Percentiles rank a stretch among this genome's conserved stretches.
Evolutionary conservation across 2,113 vertebrate species (phyloP).

Genomic region (Ramphastos sulfuratus): DNA sequence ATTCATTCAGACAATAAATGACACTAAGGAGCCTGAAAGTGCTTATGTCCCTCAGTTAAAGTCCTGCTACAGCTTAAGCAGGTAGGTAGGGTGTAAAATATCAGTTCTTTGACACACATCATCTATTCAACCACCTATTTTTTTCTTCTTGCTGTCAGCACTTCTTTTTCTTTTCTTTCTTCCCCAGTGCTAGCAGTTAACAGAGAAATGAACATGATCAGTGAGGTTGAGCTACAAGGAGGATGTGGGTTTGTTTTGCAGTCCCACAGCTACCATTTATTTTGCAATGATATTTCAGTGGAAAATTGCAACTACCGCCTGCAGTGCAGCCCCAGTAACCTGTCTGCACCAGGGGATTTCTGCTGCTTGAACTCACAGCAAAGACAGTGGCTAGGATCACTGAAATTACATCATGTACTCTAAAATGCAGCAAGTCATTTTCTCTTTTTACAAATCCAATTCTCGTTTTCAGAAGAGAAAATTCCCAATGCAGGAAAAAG

Average conservation of each 20-base stretch:
- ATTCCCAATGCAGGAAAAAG: not conserved
- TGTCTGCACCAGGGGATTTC: not conserved
- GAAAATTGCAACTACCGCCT: not conserved
- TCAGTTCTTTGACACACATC: not conserved
- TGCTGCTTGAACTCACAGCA: not conserved
- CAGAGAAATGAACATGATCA: accelerated
- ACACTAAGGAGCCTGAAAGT: not conserved
- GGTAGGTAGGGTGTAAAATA: not conserved
- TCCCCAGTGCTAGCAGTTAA: not conserved
- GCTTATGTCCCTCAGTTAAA: not conserved
- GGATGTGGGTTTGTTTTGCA: constrained; percentile 28
- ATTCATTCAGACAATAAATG: not conserved
- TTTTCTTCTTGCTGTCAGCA: not conserved
- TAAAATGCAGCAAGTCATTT: not conserved
- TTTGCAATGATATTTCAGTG: not conserved
- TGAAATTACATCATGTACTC: not conserved
- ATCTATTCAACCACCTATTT: not conserved
- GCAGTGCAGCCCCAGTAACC: not conserved
- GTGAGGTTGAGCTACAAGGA: not conserved
- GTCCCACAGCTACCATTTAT: not conserved
- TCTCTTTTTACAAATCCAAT: not conserved
- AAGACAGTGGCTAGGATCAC: not conserved
- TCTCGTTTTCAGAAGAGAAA: not conserved
- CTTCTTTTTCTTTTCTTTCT: not conserved
- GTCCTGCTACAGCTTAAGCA: not conserved